Percentiles rank a stretch among this genome's conserved stretches.
Evolutionary conservation across 2,888 invertebrate species (phyloP).

Genomic region (Miltochrista miniata): DNA sequence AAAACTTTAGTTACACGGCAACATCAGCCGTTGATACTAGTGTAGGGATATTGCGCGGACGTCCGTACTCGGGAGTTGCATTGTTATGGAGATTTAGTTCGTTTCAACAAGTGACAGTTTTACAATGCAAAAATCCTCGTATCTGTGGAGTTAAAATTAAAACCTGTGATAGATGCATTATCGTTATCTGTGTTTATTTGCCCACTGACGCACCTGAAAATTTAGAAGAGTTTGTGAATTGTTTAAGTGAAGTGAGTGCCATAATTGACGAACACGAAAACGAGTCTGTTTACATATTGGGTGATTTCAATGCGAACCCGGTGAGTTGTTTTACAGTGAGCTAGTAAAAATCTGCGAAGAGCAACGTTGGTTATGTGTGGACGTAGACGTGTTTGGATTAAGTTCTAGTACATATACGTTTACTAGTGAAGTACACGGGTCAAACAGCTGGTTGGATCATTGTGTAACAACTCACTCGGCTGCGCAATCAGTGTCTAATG

Average conservation of each 20-base stretch:
- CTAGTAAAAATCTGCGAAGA: neutral
- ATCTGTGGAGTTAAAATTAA: no score
- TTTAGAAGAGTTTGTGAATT: neutral
- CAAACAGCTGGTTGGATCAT: neutral
- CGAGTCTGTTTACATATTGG: neutral
- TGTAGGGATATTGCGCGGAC: conserved; percentile 1
- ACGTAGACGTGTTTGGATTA: neutral
- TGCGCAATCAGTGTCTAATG: neutral
- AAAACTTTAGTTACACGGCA: conserved; percentile 8
- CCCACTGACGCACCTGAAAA: neutral
- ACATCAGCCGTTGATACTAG: conserved; percentile 4
- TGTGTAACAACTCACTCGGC: neutral
- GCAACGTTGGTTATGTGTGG: neutral
- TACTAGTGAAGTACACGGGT: neutral
- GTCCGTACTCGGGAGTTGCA: neutral
- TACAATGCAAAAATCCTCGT: neutral
- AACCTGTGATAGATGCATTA: neutral
- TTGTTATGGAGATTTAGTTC: conserved; percentile 4
- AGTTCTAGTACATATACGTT: neutral
- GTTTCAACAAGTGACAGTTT: neutral
- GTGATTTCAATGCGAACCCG: neutral
- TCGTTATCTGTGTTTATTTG: neutral
- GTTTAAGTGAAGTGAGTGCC: neutral
- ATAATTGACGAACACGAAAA: neutral
- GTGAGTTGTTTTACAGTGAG: conserved; percentile 1